Base-by-base conservation (phyloP, 1,140 invertebrate species). In the Cydia pomonella region DNA sequence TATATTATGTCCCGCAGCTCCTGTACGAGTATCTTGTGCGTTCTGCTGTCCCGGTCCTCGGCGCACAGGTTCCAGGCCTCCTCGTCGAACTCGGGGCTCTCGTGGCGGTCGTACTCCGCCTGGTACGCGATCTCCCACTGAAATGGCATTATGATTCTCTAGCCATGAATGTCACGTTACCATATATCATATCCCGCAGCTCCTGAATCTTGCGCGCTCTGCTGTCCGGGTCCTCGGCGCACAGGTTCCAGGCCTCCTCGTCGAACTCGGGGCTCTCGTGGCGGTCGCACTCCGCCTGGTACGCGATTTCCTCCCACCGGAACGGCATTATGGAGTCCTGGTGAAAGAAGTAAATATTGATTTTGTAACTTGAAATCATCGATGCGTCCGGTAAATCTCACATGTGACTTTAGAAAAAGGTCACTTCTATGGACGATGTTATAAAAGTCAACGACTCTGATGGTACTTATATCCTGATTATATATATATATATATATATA, bases 1-100 rank as follows among this genome's bases (percentile, higher is more conserved):
- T 87, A 87, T 64, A 89, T 87, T 79, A 90, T 83, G 59, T 81
- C 83, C 72, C 88, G 82, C 0, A 92, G 79, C 69, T 88, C 85
- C 6, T 84, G n/a, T n/a, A n/a, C n/a, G n/a, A n/a, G 77, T n/a
- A 91, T 82, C n/a, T 77, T 79, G 33, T 73, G 73, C 4, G 23
- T 47, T 33, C 82, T 82, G 5, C 78, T 82, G 7, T 73, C 73
- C 0, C 81, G 80, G 44, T 85, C 82, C 77, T 90, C 89, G 29
- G 73, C 86, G 41, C 88, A 90, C 0, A 87, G 78, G 73, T 80
- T 78, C 75, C 78, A 79, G 0, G 89, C 86, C 73, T 86, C 81
- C 74, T 88, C 78, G 73, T 87, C 86, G 5, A 82, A 83, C 50
- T 91, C 89, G 0, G 88, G 82, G 77, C 87, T 86, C 25, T 86